phyloP scores from a whole-genome alignment of 2,888 invertebrate species.

The Tachina grossa region DNA sequence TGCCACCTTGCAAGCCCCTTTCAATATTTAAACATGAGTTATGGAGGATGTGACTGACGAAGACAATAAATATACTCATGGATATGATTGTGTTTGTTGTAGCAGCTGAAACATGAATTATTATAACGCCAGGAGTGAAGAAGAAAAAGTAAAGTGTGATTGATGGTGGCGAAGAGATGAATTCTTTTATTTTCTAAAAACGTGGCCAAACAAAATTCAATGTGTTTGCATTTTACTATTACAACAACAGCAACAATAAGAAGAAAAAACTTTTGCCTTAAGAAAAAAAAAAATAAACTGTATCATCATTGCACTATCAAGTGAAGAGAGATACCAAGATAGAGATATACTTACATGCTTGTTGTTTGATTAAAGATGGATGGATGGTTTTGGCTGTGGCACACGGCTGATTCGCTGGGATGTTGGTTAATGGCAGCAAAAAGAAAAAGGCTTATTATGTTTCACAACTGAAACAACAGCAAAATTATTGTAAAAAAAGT shows the following conservation, averaged over 20 bases:
- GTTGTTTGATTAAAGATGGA: background rate
- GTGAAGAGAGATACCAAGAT: background rate
- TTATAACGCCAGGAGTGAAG: constrained; percentile 28
- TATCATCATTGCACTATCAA: background rate
- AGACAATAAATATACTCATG: constrained; percentile 8
- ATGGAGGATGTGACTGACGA: constrained; percentile 13
- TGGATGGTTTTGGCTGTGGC: constrained; percentile 20
- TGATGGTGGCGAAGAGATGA: constrained; percentile 56
- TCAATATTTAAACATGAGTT: constrained; percentile 23
- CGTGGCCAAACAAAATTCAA: constrained; percentile 69
- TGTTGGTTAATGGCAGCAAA: constrained; percentile 61
- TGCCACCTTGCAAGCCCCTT: constrained; percentile 14
- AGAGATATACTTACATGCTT: background rate
- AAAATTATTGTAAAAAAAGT: constrained; percentile 24
- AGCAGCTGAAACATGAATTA: constrained; percentile 46
- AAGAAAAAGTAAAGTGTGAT: constrained; percentile 12
- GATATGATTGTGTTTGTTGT: constrained; percentile 14
- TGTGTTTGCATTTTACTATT: constrained; percentile 60
- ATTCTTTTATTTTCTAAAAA: constrained; percentile 61
- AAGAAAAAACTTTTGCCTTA: constrained; percentile 18
- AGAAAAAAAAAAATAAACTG: constrained; percentile 2
- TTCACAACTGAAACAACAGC: constrained; percentile 52
- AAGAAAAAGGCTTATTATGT: constrained; percentile 66
- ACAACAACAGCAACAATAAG: background rate
- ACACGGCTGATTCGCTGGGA: constrained; percentile 29